Percentiles rank a stretch among this genome's conserved stretches.
phyloP scores from a whole-genome alignment of 2,113 vertebrate genomes.

The Ciconia boyciana region DNA sequence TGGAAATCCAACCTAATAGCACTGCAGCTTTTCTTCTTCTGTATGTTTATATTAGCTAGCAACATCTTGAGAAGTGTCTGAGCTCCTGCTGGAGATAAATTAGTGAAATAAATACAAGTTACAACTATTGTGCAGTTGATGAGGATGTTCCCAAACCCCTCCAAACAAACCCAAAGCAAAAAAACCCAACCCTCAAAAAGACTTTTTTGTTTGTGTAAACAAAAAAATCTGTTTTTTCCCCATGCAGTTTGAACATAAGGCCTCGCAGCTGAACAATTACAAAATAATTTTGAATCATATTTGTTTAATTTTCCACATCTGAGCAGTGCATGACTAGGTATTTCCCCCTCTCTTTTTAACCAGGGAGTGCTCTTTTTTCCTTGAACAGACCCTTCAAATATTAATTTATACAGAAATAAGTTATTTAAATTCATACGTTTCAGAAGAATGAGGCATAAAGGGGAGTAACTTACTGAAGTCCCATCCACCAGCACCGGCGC shows the following conservation, averaged over 20 bases:
- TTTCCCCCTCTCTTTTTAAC: neutral
- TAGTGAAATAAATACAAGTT: neutral
- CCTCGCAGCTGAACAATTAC: neutral
- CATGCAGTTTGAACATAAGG: neutral
- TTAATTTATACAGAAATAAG: neutral
- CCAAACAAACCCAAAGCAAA: neutral
- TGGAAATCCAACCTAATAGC: slow-evolving; percentile 45
- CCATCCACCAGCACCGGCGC: neutral
- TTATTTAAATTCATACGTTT: neutral
- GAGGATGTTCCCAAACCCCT: neutral
- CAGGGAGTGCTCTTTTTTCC: neutral
- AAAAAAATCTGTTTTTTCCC: neutral
- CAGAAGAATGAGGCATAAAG: neutral
- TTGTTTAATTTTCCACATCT: slow-evolving; percentile 45
- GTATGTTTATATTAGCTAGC: neutral
- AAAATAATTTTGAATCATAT: neutral
- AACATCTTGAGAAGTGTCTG: neutral
- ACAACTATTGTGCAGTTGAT: neutral
- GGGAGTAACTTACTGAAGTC: neutral
- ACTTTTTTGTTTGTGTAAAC: neutral
- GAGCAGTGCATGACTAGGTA: neutral
- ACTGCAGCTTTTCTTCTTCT: neutral
- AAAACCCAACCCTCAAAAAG: neutral
- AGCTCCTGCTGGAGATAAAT: neutral
- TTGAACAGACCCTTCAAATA: neutral